Evolutionary conservation across 1,140 invertebrate species (phyloP).

Genomic region (Bradysia coprophila): DNA sequence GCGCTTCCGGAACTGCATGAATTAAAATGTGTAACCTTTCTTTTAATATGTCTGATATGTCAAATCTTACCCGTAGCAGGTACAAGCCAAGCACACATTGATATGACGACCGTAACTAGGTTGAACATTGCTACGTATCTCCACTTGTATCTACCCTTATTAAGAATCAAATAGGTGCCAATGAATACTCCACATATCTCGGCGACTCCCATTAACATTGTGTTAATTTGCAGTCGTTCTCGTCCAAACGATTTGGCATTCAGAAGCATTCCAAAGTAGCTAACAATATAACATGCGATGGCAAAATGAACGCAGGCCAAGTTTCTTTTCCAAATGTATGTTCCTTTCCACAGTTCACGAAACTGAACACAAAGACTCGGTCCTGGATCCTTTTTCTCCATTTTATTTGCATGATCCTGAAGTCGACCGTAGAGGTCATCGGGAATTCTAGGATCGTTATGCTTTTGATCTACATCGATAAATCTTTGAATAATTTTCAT

Average conservation of each 20-base stretch:
- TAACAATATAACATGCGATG: constrained; percentile 23
- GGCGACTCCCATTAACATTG: constrained; percentile 18
- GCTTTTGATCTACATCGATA: no score
- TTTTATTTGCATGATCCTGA: background rate
- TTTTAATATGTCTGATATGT: background rate
- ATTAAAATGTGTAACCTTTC: background rate
- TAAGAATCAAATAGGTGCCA: background rate
- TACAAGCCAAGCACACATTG: background rate
- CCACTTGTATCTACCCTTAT: background rate
- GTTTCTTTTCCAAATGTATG: constrained; percentile 8
- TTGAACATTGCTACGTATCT: background rate
- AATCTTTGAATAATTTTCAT: no score
- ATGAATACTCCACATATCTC: background rate
- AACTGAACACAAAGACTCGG: background rate
- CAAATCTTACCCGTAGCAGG: background rate
- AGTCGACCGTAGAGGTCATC: no score
- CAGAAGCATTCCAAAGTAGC: constrained; percentile 24
- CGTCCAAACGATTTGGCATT: constrained; percentile 25
- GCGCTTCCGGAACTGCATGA: background rate
- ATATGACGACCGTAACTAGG: background rate
- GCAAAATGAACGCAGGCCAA: constrained; percentile 18
- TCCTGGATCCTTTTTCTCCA: background rate
- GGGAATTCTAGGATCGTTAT: no score
- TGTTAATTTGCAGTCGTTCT: constrained; percentile 21
- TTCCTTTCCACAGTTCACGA: background rate